Evolutionary conservation across 2,888 invertebrate genomes (phyloP), one percentile per base, ranked within the genome.

Genomic region (Drosophila anomelani): DNA sequence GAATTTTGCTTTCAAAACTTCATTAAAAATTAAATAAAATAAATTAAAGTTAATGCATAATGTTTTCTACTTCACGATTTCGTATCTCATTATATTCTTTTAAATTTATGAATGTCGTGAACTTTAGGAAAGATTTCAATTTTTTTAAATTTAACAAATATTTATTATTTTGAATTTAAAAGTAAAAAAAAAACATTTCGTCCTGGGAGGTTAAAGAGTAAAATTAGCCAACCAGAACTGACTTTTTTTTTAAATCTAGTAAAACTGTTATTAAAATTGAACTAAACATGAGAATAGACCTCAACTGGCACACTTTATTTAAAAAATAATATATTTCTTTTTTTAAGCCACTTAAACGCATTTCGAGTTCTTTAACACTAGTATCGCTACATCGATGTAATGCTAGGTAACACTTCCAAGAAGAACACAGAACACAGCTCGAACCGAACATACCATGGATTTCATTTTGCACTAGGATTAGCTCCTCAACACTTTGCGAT

Each of bases 381-480:
- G 46, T 20, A 26, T 36, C 32, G 60, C 44, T 13, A 2, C 32
- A 20, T 4, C 36, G n/a, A 36, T 20, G 10, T 4, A 34, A 39
- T 13, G 23, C 61, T 43, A 62, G 20, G 71, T 2, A 51, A 54
- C 72, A 73, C 72, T 73, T 72, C 44, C 54, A 54, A 54, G 57
- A 47, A 54, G 68, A 66, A 38, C 69, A 55, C 58, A 71, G 34
- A 51, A 34, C 71, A 73, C 73, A 78, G 66, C 75, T 75, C 43
- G 36, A 77, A 76, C 84, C 92, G 92, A 89, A 92, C 92, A 90
- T 92, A 92, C 92, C 92, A 92, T 91, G 77, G 90, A 92, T 87
- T 92, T 92, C 92, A 92, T 92, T 89, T 90, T 89, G 85, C 85
- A 89, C 82, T 88, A 75, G 67, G 67, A 51, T 70, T 74, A 55